phyloP scores from a whole-genome alignment of 2,113 vertebrate genomes.

The Psammodynastes pulverulentus region DNA sequence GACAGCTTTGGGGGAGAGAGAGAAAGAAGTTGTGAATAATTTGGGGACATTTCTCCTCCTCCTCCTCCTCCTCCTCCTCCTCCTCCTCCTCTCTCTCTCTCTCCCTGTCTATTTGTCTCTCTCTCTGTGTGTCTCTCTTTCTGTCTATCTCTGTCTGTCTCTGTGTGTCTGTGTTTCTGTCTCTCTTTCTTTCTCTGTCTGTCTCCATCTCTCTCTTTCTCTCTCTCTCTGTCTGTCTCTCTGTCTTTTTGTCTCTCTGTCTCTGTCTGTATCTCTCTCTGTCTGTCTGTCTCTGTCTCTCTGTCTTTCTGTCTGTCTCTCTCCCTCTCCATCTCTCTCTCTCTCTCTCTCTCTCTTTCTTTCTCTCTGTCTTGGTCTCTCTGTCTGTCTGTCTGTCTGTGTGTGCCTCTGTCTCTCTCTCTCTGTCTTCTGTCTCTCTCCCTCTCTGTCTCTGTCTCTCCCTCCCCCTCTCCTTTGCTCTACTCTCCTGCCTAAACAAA shows the following conservation, averaged over 20 bases:
- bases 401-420: not conserved
- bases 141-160: accelerated
- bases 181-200: not conserved
- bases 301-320: not conserved
- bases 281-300: no score
- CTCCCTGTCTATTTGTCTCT: no score
- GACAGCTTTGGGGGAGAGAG: not conserved
- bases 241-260: no score
- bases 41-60: not conserved
- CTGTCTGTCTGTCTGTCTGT: not conserved
- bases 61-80: no score
- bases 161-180: no score
- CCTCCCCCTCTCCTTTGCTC: not conserved
- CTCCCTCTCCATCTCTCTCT: no score
- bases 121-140: not conserved
- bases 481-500: no score
- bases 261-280: no score
- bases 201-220: not conserved
- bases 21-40: not conserved
- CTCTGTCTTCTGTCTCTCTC: no score
- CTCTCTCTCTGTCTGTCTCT: no score
- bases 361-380: accelerated
- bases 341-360: not conserved
- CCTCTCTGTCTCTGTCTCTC: no score
- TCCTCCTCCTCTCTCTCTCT: no score